A percentile compares a stretch with the other conserved stretches of the same genome.
phyloP scores from a whole-genome alignment of 1,140 invertebrate genomes.

The Diabrotica virgifera region DNA sequence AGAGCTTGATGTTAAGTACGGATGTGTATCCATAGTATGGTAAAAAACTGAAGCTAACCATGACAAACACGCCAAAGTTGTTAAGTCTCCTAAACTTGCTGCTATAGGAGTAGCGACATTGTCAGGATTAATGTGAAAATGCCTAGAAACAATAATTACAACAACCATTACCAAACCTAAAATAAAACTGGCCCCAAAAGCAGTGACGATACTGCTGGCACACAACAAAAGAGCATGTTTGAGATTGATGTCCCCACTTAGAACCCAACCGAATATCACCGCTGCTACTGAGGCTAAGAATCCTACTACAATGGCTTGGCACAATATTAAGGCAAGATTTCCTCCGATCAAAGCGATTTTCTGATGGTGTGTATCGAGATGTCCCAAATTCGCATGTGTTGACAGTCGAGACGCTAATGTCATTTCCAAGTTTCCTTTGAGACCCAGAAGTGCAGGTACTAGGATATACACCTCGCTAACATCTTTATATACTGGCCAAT shows the following conservation, averaged over 20 bases:
- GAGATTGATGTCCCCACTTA: conserved; percentile 74
- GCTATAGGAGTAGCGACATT: conserved; percentile 90
- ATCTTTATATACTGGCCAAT: conserved; percentile 82
- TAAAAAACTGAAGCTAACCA: conserved; percentile 64
- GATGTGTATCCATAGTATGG: conserved; percentile 55
- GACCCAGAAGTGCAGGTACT: conserved; percentile 87
- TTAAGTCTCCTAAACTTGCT: conserved; percentile 81
- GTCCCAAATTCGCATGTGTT: conserved; percentile 82
- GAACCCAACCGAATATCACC: conserved; percentile 79
- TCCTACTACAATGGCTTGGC: conserved; percentile 91
- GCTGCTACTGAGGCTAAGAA: conserved; percentile 86
- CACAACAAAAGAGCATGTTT: conserved; percentile 82
- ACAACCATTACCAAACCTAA: conserved; percentile 78
- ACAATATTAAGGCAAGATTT: conserved; percentile 85
- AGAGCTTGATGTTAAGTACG: conserved; percentile 63
- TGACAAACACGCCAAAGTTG: conserved; percentile 71
- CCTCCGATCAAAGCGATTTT: conserved; percentile 75
- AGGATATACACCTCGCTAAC: conserved; percentile 90
- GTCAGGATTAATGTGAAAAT: conserved; percentile 82
- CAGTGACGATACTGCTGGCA: conserved; percentile 85
- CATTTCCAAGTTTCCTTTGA: conserved; percentile 98
- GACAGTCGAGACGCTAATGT: conserved; percentile 91
- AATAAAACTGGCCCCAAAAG: conserved; percentile 81
- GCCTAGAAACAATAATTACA: conserved; percentile 72
- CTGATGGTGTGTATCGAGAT: conserved; percentile 65